phyloP scores from a whole-genome alignment of 1,140 invertebrate species.

The Aphaenogaster ashmeadi region DNA sequence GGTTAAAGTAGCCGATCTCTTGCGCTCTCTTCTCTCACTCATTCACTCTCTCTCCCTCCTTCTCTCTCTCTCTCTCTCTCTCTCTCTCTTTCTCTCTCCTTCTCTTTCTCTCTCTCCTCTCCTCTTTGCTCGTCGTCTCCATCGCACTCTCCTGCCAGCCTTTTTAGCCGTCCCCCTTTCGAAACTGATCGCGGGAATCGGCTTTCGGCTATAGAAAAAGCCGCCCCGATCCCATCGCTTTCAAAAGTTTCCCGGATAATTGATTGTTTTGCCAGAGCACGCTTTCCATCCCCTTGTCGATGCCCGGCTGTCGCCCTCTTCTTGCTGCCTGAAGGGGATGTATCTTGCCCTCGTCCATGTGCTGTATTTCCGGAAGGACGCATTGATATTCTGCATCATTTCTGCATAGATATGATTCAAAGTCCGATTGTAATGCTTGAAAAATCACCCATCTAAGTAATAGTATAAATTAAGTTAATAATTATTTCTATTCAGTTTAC shows the following conservation, averaged over 20 bases:
- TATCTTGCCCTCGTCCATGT: slow-evolving; percentile 22
- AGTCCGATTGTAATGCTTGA: slow-evolving; percentile 33
- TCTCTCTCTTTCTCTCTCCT: background rate
- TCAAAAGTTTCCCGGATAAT: slow-evolving; percentile 84
- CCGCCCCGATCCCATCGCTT: slow-evolving; percentile 71
- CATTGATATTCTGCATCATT: slow-evolving; percentile 21
- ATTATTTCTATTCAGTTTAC: background rate
- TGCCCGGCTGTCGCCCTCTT: slow-evolving; percentile 58
- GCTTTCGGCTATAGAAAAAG: slow-evolving; percentile 72
- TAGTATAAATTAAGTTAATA: background rate
- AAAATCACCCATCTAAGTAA: background rate
- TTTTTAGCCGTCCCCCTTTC: slow-evolving; percentile 53
- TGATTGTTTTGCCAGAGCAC: slow-evolving; percentile 84
- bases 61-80: background rate
- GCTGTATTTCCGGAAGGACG: slow-evolving; percentile 26
- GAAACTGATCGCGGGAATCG: slow-evolving; percentile 82
- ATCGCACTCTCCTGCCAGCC: slow-evolving; percentile 10
- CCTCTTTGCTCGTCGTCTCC: background rate
- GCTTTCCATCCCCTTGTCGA: slow-evolving; percentile 72
- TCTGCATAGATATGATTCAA: slow-evolving; percentile 23
- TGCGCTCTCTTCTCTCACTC: slow-evolving; percentile 36
- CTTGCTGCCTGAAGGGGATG: slow-evolving; percentile 43
- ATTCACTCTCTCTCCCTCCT: background rate
- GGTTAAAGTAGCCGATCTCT: slow-evolving; percentile 80
- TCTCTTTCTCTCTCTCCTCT: background rate